Evolutionary conservation across 2,797 vertebrate species (phyloP).

Genomic region (Allobates femoralis): DNA sequence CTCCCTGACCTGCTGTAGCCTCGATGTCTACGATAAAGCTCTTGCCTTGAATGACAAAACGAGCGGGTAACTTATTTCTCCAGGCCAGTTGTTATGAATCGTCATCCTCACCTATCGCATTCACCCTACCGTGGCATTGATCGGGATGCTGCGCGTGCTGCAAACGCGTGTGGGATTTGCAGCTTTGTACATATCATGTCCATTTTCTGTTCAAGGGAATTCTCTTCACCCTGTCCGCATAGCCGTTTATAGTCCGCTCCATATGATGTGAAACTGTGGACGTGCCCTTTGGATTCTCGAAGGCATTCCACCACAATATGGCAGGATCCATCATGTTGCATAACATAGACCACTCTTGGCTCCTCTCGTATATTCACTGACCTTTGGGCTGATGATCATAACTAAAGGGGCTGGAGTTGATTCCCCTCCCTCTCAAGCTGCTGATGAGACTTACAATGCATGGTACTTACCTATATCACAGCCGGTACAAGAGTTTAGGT

Average conservation of each 20-base stretch:
- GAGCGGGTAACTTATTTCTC: slow-evolving; percentile 28
- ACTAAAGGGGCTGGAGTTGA: neutral
- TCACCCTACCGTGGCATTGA: slow-evolving; percentile 1
- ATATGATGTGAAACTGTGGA: neutral
- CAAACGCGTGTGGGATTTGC: slow-evolving; percentile 10
- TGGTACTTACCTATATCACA: slow-evolving; percentile 33
- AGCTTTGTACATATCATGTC: slow-evolving; percentile 29
- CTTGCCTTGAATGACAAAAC: slow-evolving; percentile 32
- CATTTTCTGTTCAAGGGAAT: slow-evolving; percentile 21
- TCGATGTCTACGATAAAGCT: slow-evolving; percentile 6
- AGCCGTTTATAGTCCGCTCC: neutral
- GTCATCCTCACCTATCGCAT: neutral
- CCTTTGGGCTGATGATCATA: neutral
- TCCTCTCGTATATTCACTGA: neutral
- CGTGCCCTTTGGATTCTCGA: neutral
- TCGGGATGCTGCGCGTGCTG: slow-evolving; percentile 1
- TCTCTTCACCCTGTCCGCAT: neutral
- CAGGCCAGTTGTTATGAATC: slow-evolving; percentile 9
- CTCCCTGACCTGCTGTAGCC: slow-evolving; percentile 91
- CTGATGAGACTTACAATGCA: slow-evolving; percentile 31
- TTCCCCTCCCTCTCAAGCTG: neutral
- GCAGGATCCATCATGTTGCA: neutral
- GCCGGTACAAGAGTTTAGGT: neutral
- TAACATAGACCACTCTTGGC: neutral
- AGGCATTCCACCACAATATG: slow-evolving; percentile 20